phyloP scores from a whole-genome alignment of 2,888 invertebrate species.

The Callyntrura guangdongensis region DNA sequence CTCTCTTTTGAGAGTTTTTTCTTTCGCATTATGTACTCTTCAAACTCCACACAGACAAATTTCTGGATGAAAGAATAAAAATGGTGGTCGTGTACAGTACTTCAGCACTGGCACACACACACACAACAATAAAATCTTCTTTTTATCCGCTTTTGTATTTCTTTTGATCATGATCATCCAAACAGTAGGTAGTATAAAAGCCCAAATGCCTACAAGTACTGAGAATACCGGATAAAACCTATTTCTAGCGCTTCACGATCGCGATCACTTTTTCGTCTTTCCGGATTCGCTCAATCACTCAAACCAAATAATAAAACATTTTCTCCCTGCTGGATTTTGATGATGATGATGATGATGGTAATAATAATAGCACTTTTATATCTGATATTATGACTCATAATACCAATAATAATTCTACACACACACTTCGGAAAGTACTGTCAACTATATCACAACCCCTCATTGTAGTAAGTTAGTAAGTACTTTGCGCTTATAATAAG shows the following conservation, averaged over 20 bases:
- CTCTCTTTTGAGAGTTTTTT: neutral
- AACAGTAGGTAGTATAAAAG: too few species aligned
- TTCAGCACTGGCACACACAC: neutral
- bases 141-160: neutral
- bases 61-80: constrained; percentile 20
- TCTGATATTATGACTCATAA: neutral
- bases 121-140: neutral
- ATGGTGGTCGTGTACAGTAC: too few species aligned
- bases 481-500: neutral
- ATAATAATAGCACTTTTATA: neutral
- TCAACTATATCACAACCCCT: too few species aligned
- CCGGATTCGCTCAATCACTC: neutral
- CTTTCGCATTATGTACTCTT: neutral
- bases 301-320: neutral
- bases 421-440: neutral
- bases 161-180: too few species aligned
- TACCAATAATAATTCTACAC: neutral
- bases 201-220: too few species aligned
- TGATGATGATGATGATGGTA: neutral
- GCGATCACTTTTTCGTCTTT: neutral
- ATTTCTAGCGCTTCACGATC: too few species aligned
- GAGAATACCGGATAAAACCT: too few species aligned
- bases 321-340: constrained; percentile 1
- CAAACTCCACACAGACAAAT: too few species aligned
- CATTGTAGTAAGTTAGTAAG: too few species aligned